These are phyloP conservation scores for Thunnus thynnus DNA, from an alignment of 2,113 vertebrate species.

Conservation along the genomic window DNA sequence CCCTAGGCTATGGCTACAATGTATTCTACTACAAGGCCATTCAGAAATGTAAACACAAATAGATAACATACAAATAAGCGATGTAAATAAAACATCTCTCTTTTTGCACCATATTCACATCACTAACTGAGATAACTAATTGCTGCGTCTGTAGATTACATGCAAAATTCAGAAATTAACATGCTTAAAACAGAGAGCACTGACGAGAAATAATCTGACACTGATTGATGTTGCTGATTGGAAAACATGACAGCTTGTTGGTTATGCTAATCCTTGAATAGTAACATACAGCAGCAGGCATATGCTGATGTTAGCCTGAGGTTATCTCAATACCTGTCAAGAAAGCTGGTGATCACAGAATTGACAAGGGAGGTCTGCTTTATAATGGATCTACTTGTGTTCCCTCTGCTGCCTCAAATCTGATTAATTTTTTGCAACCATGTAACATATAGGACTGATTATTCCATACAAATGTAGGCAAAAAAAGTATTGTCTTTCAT, in stretches of 20 bases:
- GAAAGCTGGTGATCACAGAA: conserved; percentile 40
- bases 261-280: conserved; percentile 55
- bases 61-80: conserved; percentile 1
- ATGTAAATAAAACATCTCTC: conserved; percentile 10
- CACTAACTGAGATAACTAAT: conserved; percentile 52
- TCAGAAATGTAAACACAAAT: conserved; percentile 49
- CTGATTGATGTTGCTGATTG: conserved; percentile 59
- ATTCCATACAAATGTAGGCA: neutral
- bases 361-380: conserved; percentile 56
- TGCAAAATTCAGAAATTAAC: conserved; percentile 37
- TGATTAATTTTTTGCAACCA: conserved; percentile 23
- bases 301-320: conserved; percentile 65
- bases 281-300: conserved; percentile 44
- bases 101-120: neutral
- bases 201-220: conserved; percentile 26
- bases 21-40: conserved; percentile 28
- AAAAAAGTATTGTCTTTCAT: neutral
- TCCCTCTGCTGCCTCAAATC: conserved; percentile 23
- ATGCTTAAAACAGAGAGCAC: conserved; percentile 14
- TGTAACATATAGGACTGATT: conserved; percentile 18
- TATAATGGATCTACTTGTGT: conserved; percentile 37
- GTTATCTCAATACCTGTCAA: conserved; percentile 71
- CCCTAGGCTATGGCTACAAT: conserved; percentile 16
- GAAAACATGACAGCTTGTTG: conserved; percentile 67
- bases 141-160: conserved; percentile 23